Percentiles rank a stretch among this genome's conserved stretches.
Conservation (phyloP, 2,888 invertebrate species). For the Idaea aversata region DNA sequence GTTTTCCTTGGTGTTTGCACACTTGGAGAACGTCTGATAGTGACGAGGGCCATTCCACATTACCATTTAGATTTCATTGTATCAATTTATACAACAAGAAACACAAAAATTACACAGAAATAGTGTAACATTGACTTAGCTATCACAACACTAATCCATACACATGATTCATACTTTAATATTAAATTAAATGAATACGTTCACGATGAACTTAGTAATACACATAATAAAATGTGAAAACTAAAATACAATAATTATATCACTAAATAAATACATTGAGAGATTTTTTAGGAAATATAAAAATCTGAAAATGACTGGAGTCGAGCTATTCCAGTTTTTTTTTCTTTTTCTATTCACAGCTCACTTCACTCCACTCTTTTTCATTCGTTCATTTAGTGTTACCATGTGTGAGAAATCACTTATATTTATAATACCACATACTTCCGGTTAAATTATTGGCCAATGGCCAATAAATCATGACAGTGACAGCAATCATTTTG, state of each 20-base stretch:
- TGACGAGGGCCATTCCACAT: slow-evolving; percentile 79
- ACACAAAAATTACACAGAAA: slow-evolving; percentile 68
- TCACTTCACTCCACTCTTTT: background rate
- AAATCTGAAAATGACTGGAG: background rate
- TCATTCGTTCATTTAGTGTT: background rate
- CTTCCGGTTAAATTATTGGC: too few relatives aligned
- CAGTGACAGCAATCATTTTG: background rate
- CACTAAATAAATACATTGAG: slow-evolving; percentile 21
- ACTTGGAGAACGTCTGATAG: slow-evolving; percentile 77
- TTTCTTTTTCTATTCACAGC: background rate
- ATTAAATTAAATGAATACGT: slow-evolving; percentile 37
- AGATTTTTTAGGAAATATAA: background rate
- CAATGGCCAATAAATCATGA: too few relatives aligned
- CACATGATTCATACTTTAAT: slow-evolving; percentile 54
- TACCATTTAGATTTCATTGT: slow-evolving; percentile 69
- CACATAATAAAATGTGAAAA: slow-evolving; percentile 22
- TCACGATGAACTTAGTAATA: slow-evolving; percentile 37
- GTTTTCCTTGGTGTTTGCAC: slow-evolving; percentile 76
- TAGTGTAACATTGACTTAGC: slow-evolving; percentile 49
- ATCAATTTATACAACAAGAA: slow-evolving; percentile 57
- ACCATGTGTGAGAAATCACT: background rate
- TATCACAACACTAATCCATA: slow-evolving; percentile 59
- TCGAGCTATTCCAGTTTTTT: background rate
- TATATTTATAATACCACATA: too few relatives aligned
- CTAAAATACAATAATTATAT: slow-evolving; percentile 17